A percentile compares a stretch with the other conserved stretches of the same genome.
These are phyloP conservation scores for Calycopis cecrops DNA, from an alignment of 1,140 invertebrate species.

Conservation along the genomic window DNA sequence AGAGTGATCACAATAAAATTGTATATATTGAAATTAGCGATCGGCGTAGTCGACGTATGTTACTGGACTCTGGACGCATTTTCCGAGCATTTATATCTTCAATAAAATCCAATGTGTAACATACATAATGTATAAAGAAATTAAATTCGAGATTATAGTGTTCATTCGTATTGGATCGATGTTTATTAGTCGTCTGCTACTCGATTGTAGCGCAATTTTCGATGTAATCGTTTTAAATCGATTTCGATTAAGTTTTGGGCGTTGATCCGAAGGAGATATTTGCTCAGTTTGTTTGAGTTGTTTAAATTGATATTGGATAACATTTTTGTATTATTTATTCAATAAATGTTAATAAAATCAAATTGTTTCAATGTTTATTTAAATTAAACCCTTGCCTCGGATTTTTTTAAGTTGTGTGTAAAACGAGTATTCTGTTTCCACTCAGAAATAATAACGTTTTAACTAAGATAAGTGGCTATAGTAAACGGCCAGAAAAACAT, in stretches of 20 bases:
- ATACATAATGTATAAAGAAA: constrained; percentile 17
- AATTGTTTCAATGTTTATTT: constrained; percentile 8
- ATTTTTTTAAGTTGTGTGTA: too few relatives aligned
- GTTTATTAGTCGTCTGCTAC: constrained; percentile 11
- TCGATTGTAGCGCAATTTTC: constrained; percentile 43
- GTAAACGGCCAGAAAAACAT: too few relatives aligned
- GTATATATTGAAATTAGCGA: not conserved
- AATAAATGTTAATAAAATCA: constrained; percentile 75
- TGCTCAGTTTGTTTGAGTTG: constrained; percentile 63
- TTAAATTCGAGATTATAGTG: constrained; percentile 22
- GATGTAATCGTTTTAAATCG: constrained; percentile 51
- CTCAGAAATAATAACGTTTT: too few relatives aligned
- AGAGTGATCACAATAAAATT: constrained; percentile 7
- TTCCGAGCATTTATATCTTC: constrained; percentile 12
- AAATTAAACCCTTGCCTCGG: not conserved
- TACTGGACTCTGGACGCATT: constrained; percentile 8
- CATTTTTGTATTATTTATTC: constrained; percentile 74
- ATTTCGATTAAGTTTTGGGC: constrained; percentile 38
- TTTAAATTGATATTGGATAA: constrained; percentile 57
- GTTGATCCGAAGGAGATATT: constrained; percentile 45
- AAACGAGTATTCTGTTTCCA: too few relatives aligned
- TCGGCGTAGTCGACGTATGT: constrained; percentile 13
- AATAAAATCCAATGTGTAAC: constrained; percentile 2
- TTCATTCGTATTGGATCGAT: constrained; percentile 12
- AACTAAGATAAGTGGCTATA: too few relatives aligned